Base-by-base conservation (phyloP, 2,888 invertebrate genomes). In the Conus canariensis region DNA sequence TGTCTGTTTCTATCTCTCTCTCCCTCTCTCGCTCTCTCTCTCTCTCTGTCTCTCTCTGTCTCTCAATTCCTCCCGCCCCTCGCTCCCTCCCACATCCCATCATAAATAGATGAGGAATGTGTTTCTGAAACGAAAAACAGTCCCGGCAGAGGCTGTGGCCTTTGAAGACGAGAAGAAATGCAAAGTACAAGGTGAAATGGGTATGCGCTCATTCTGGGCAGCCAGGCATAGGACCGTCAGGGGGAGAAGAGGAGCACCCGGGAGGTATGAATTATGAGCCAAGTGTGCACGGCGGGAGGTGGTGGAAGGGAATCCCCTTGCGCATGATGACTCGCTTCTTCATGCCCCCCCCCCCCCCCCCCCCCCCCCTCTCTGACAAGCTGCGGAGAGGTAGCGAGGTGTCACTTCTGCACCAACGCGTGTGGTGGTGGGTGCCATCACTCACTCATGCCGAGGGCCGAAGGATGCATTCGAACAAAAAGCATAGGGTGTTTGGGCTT, bases 231-330 rank as follows among this genome's bases (percentile, higher is more conserved):
- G 7, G 86, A 86, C 60, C 60, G 67, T 86, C 86, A 86, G 25
- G 22, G 22, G 64, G 1, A 7, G 64, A 64, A 58, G 58, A 45
- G 25, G 30, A 86, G 59, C 60, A 60, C 85, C 85, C n/a, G 85
- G 85, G 60, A 86, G 64, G 60, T 64, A 64, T 86, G 67, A 86
- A 25, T 86, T 86, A 86, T 25, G 86, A 86, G 86, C 64, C 30
- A 12, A 64, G 64, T 12, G 86, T 25, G n/a, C 25, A 3, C 60
- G 16, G 86, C 86, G 45, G 30, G 64, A 45, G 30, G 64, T 59
- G 30, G 64, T 30, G 67, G 10, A 67, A 45, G 25, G 64, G 25
- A 67, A 25, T 56, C 60, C 60, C n/a, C 86, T 14, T 25, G 30
- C 86, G 19, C 8, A 16, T 64, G 67, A 86, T 86, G 86, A 67